Conservation (phyloP, 2,113 vertebrate species). For the Scatophagus argus region DNA sequence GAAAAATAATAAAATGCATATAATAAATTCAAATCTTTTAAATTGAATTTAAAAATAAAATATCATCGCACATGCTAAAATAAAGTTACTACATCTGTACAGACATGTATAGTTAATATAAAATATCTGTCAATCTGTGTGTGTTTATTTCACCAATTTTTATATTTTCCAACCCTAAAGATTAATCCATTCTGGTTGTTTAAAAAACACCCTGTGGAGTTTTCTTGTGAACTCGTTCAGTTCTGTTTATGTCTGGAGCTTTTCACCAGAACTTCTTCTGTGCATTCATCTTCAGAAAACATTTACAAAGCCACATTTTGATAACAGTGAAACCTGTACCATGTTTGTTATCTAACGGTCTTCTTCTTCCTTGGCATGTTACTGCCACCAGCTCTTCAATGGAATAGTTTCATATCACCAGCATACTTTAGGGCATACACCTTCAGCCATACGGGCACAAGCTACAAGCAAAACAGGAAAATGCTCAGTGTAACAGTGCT, state of each 20-base stretch:
- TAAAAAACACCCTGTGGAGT: constrained; percentile 1
- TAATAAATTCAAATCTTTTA: no score
- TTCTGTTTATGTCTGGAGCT: background rate
- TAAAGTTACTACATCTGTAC: no score
- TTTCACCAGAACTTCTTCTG: background rate
- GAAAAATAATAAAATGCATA: no score
- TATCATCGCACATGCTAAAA: no score
- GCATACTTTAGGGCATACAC: background rate
- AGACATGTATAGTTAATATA: no score
- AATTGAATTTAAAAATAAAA: no score
- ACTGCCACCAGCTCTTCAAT: background rate
- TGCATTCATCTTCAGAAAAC: background rate
- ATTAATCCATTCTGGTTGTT: constrained; percentile 3
- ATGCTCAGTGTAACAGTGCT: background rate
- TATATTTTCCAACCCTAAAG: background rate
- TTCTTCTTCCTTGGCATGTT: background rate
- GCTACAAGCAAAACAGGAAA: background rate
- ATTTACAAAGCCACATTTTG: background rate
- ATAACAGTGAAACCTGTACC: background rate
- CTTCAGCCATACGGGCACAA: background rate
- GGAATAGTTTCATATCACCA: background rate
- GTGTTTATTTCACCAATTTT: background rate
- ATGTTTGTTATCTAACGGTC: background rate
- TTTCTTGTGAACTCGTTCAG: background rate
- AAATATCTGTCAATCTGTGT: no score